Percentiles rank a stretch among this genome's conserved stretches.
Evolutionary conservation across 2,888 invertebrate genomes (phyloP).

Genomic region (Sipha maydis): DNA sequence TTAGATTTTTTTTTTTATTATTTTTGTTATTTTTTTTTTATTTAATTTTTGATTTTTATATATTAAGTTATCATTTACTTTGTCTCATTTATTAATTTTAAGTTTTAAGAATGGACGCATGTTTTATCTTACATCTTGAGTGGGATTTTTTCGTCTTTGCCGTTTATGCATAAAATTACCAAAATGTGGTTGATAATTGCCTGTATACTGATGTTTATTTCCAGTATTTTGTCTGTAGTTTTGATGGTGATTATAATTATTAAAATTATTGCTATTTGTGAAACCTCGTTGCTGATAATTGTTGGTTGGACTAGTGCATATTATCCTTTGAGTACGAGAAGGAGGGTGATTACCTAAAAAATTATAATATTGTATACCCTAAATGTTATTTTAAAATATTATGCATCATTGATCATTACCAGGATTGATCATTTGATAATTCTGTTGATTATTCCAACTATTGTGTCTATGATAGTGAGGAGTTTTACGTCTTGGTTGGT

Average conservation of each 20-base stretch:
- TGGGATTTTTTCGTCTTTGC: constrained; percentile 54
- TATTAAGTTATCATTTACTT: constrained; percentile 61
- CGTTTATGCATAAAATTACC: constrained; percentile 49
- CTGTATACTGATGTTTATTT: constrained; percentile 57
- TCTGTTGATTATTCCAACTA: constrained; percentile 58
- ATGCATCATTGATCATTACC: constrained; percentile 24
- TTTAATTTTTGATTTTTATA: constrained; percentile 26
- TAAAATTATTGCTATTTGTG: constrained; percentile 50
- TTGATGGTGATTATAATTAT: constrained; percentile 50
- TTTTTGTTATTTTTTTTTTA: constrained; percentile 48
- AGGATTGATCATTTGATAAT: constrained; percentile 51
- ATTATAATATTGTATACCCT: not conserved
- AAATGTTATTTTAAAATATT: not conserved
- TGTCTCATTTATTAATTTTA: constrained; percentile 53
- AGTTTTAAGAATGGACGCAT: constrained; percentile 44
- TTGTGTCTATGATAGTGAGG: constrained; percentile 40
- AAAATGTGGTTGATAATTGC: constrained; percentile 55
- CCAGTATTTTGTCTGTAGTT: constrained; percentile 40
- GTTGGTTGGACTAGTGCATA: constrained; percentile 54
- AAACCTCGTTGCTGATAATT: constrained; percentile 53
- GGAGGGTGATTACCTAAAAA: constrained; percentile 46
- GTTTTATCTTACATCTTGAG: constrained; percentile 58
- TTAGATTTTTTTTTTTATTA: constrained; percentile 14
- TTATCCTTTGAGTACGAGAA: constrained; percentile 50
- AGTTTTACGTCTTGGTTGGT: constrained; percentile 53